These are phyloP conservation scores for Anneissia japonica DNA, from an alignment of 35 echinoderm and acorn worm genomes.

Conservation along the genomic window DNA sequence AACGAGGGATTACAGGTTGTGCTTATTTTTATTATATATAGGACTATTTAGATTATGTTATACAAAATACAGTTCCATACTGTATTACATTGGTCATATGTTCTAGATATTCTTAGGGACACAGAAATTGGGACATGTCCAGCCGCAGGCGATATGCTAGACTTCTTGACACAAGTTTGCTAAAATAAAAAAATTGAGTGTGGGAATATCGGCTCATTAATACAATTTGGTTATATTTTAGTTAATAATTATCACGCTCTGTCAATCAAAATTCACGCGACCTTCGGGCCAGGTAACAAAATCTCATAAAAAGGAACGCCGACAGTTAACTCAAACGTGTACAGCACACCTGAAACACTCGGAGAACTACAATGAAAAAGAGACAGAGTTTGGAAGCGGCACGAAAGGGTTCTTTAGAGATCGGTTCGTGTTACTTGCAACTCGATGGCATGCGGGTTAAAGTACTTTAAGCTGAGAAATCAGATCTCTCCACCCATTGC, in stretches of 20 bases:
- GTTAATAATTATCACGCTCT: neutral
- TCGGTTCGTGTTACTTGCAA: neutral
- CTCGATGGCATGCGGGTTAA: too few relatives aligned
- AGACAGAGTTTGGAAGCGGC: neutral
- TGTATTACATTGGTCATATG: too few relatives aligned
- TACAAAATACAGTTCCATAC: too few relatives aligned
- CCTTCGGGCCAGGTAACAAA: neutral
- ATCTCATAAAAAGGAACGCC: neutral
- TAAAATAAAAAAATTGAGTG: neutral
- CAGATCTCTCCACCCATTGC: too few relatives aligned
- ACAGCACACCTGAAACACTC: neutral
- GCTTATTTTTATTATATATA: too few relatives aligned
- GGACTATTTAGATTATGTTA: too few relatives aligned
- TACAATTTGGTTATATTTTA: neutral
- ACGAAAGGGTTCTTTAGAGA: neutral
- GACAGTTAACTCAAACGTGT: neutral
- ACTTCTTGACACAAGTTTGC: neutral
- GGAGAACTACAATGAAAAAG: neutral
- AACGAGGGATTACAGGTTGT: too few relatives aligned
- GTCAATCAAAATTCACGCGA: neutral
- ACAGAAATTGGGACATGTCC: neutral
- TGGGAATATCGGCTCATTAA: neutral
- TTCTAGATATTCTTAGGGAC: neutral
- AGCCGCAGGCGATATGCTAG: neutral
- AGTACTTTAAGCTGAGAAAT: too few relatives aligned